A percentile compares a stretch with the other conserved stretches of the same genome.
phyloP scores from a whole-genome alignment of 2,888 invertebrate species.

The Hypolimnas misippus region DNA sequence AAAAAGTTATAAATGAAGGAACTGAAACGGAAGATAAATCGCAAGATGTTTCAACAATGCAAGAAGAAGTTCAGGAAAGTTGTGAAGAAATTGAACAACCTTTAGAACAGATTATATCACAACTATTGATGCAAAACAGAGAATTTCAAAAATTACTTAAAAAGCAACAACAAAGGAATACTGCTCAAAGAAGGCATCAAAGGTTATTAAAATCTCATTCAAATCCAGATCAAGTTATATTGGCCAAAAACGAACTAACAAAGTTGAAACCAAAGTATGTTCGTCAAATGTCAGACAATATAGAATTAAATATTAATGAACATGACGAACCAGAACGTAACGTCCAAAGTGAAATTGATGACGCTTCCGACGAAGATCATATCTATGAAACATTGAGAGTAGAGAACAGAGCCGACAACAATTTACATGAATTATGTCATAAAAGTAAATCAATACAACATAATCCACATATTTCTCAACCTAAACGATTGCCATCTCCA shows the following conservation, averaged over 20 bases:
- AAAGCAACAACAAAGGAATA: slow-evolving; percentile 86
- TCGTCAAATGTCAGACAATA: slow-evolving; percentile 68
- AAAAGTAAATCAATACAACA: slow-evolving; percentile 71
- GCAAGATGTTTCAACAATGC: slow-evolving; percentile 51
- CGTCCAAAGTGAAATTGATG: slow-evolving; percentile 52
- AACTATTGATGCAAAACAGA: slow-evolving; percentile 91
- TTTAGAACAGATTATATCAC: slow-evolving; percentile 91
- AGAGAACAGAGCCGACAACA: slow-evolving; percentile 63
- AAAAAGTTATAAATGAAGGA: slow-evolving; percentile 76
- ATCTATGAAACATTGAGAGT: slow-evolving; percentile 85
- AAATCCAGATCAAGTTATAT: slow-evolving; percentile 76
- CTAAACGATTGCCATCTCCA: slow-evolving; percentile 68
- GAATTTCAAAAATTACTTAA: slow-evolving; percentile 92
- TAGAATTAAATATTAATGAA: slow-evolving; percentile 51
- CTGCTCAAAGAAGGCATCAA: slow-evolving; percentile 81
- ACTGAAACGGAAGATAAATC: slow-evolving; percentile 70
- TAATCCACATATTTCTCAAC: slow-evolving; percentile 53
- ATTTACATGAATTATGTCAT: slow-evolving; percentile 56
- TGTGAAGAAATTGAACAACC: slow-evolving; percentile 81
- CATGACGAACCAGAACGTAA: slow-evolving; percentile 47
- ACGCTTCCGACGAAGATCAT: slow-evolving; percentile 77
- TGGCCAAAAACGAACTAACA: slow-evolving; percentile 65
- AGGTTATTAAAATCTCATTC: slow-evolving; percentile 82
- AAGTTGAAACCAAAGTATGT: slow-evolving; percentile 68
- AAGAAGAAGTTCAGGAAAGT: slow-evolving; percentile 56